Evolutionary conservation across 1,140 invertebrate species (phyloP).

Genomic region (Paraescarpia echinospica): DNA sequence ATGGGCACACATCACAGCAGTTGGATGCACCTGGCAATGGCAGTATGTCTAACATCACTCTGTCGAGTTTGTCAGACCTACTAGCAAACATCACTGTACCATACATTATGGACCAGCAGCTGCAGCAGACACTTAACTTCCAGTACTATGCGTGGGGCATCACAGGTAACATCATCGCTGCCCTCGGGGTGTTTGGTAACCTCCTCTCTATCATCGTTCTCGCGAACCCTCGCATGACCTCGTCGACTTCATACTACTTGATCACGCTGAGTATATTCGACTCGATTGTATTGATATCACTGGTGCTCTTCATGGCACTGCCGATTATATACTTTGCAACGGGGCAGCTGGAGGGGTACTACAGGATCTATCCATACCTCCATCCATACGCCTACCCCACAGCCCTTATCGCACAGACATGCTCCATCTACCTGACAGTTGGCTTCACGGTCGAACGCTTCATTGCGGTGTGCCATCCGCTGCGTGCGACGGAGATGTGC

Average conservation of each 20-base stretch:
- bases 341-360: slow-evolving; percentile 71
- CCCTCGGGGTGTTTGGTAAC: slow-evolving; percentile 56
- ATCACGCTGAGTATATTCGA: slow-evolving; percentile 54
- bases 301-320: slow-evolving; percentile 69
- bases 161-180: slow-evolving; percentile 68
- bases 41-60: neutral
- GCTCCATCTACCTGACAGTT: slow-evolving; percentile 82
- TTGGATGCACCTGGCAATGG: neutral
- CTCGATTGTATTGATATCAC: slow-evolving; percentile 66
- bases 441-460: slow-evolving; percentile 93
- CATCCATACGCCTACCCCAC: slow-evolving; percentile 62
- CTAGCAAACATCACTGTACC: neutral
- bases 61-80: neutral
- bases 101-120: neutral
- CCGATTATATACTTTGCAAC: slow-evolving; percentile 81
- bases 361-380: slow-evolving; percentile 58
- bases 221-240: slow-evolving; percentile 49
- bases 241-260: slow-evolving; percentile 52
- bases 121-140: slow-evolving; percentile 22
- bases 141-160: slow-evolving; percentile 56
- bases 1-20: neutral
- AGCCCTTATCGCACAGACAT: slow-evolving; percentile 73
- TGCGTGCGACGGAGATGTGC: slow-evolving; percentile 68
- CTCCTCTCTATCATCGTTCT: slow-evolving; percentile 52
- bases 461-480: slow-evolving; percentile 92